phyloP scores from a whole-genome alignment of 2,113 vertebrate genomes.

The Sinocyclocheilus anophthalmus region DNA sequence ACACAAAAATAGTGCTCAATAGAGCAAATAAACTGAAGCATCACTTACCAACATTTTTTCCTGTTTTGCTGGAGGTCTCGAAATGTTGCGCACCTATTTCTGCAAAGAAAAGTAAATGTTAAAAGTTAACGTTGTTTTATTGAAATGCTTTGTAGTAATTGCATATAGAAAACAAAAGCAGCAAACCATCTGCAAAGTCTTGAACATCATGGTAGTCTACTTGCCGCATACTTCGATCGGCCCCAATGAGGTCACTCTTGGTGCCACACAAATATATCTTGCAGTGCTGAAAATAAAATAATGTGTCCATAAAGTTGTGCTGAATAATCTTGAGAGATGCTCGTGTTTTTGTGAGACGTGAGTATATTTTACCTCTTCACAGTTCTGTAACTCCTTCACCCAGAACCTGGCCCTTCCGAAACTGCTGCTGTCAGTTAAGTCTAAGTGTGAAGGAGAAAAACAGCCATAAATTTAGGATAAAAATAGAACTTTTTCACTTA shows the following conservation, averaged over 20 bases:
- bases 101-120: conserved; percentile 64
- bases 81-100: conserved; percentile 92
- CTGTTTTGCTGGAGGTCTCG: conserved; percentile 97
- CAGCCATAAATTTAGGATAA: neutral
- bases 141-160: neutral
- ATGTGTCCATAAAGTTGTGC: neutral
- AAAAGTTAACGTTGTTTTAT: neutral
- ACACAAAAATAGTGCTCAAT: neutral
- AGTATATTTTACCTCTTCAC: conserved; percentile 82
- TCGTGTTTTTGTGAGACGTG: neutral
- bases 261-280: conserved; percentile 95
- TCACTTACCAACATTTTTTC: conserved; percentile 91
- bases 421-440: conserved; percentile 92
- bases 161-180: neutral
- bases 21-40: neutral
- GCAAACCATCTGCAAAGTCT: conserved; percentile 88
- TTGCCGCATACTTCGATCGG: conserved; percentile 80
- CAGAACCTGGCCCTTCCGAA: conserved; percentile 94
- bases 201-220: conserved; percentile 94
- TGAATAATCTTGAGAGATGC: neutral
- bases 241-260: conserved; percentile 88
- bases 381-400: conserved; percentile 95
- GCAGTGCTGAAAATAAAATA: conserved; percentile 78
- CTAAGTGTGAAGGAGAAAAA: conserved; percentile 62
- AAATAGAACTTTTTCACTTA: neutral